Conservation (phyloP, 2,113 vertebrate species). For the Craseonycteris thonglongyai region DNA sequence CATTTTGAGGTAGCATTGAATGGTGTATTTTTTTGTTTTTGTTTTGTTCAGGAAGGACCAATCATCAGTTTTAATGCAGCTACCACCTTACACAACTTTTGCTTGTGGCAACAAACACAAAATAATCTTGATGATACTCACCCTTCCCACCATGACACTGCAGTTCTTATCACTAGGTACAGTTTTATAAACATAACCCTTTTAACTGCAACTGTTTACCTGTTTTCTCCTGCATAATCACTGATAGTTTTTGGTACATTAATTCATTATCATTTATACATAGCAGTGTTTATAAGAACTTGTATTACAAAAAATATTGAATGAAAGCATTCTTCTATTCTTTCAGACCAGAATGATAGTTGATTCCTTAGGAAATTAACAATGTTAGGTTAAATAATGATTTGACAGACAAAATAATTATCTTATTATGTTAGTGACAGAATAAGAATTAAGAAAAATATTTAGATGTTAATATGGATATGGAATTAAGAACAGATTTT, state of each 20-base stretch:
- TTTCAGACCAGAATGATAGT: background rate
- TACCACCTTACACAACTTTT: conserved; percentile 94
- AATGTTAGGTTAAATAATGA: background rate
- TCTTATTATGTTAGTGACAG: background rate
- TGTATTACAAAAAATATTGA: background rate
- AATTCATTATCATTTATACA: background rate
- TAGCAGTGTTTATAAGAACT: background rate
- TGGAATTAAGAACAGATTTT: background rate
- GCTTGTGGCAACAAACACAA: conserved; percentile 94
- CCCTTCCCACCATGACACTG: conserved; percentile 94
- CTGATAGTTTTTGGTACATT: background rate
- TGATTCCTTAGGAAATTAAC: background rate
- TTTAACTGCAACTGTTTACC: background rate
- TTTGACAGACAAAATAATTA: background rate
- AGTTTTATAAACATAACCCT: conserved; percentile 35
- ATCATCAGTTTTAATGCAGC: conserved; percentile 92
- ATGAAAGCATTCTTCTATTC: background rate
- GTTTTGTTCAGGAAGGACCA: conserved; percentile 89
- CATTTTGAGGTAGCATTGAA: background rate
- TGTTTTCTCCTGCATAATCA: background rate
- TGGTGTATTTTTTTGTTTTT: conserved; percentile 46
- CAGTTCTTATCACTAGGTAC: conserved; percentile 96
- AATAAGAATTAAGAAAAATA: background rate
- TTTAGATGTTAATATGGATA: background rate
- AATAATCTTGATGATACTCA: conserved; percentile 91